Evolutionary conservation across 2,113 vertebrate genomes (phyloP), one percentile per base, ranked within the genome.

Genomic region (Epinephelus fuscoguttatus): DNA sequence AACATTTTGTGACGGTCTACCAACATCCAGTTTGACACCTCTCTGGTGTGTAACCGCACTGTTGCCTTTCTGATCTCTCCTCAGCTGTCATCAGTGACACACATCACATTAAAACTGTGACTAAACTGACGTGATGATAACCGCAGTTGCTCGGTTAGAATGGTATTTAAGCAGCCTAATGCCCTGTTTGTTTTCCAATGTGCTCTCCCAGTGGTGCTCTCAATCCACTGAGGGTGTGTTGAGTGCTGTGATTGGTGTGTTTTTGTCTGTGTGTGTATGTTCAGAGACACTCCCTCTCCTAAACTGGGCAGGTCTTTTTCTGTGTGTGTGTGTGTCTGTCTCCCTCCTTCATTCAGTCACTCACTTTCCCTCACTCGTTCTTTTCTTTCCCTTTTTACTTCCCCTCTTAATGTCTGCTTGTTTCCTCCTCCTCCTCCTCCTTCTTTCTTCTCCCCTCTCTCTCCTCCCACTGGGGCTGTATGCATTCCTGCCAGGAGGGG

Each of bases 401-500:
- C 86, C 87, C 83, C 84, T 84, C 84, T 92, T 90, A 78, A 89
- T 81, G 85, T 88, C 86, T 86, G 78, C 89, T 87, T 81, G 80
- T 93, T 89, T 93, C 90, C 90, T 92, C 88, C 90, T 91, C 88
- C 85, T 88, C 40, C 60, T 72, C 27, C 52, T 56, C 80, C 77
- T 84, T 87, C 75, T 82, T 78, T 70, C 64, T 85, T 30, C 30
- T 30, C 30, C 42, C 11, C 42, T 45, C 11, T 45, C 84, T 84
- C 84, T 92, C 91, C 90, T 88, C 87, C 88, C 87, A 83, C 82
- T 68, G 81, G 76, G 60, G 82, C 75, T 84, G 68, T 89, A 4
- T 90, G 88, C 95, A 95, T 95, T 95, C 95, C 95, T 90, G 80
- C 95, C 95, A 95, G 93, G 86, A 94, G 95, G 92, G 94, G 95